Conservation (phyloP, 2,888 invertebrate genomes). For the Agapostemon virescens region DNA sequence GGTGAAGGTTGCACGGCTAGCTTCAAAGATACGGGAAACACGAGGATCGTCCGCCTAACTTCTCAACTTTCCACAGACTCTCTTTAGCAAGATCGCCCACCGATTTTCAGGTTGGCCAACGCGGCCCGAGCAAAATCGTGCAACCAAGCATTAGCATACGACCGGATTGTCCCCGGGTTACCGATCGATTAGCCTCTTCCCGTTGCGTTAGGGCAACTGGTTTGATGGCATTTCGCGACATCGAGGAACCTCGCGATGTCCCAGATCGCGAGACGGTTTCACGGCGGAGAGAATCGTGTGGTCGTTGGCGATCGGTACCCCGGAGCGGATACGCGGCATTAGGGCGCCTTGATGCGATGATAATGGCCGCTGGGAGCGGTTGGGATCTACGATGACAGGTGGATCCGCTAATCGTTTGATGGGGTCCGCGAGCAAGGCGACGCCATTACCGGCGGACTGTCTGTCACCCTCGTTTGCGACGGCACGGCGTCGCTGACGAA, state of each 20-base stretch:
- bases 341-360: conserved; percentile 74
- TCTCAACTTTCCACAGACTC: not conserved
- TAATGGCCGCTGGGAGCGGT: conserved; percentile 76
- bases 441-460: conserved; percentile 60
- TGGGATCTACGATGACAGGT: conserved; percentile 77
- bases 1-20: too few relatives aligned
- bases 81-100: not conserved
- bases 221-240: conserved; percentile 54
- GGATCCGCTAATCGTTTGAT: conserved; percentile 77
- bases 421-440: conserved; percentile 58
- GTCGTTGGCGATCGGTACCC: conserved; percentile 29
- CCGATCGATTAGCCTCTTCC: not conserved
- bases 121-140: not conserved
- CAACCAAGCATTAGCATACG: not conserved
- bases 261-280: conserved; percentile 45
- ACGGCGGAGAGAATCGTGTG: conserved; percentile 29
- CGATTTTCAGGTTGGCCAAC: not conserved
- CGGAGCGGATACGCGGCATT: conserved; percentile 73
- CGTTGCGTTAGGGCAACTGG: conserved; percentile 21
- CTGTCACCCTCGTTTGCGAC: conserved; percentile 64
- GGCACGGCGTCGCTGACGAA: conserved; percentile 70
- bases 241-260: conserved; percentile 41
- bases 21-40: not conserved
- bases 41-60: not conserved
- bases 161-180: not conserved